phyloP scores from a whole-genome alignment of 2,888 invertebrate genomes.

The Conomelus anceps region DNA sequence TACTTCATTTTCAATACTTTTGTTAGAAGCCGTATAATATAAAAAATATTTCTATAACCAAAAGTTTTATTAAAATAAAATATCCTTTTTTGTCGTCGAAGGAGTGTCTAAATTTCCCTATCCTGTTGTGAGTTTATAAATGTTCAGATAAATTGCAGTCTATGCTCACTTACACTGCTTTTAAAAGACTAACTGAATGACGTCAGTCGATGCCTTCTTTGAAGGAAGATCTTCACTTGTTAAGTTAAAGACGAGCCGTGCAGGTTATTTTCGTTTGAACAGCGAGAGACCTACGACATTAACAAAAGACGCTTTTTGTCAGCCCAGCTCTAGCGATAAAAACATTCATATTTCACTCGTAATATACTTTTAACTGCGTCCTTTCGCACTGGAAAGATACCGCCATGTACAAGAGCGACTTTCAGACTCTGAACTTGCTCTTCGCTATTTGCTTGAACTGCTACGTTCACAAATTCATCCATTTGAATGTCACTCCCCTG shows the following conservation, averaged over 20 bases:
- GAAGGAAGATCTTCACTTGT: background rate
- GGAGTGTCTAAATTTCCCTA: too few species aligned
- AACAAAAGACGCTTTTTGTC: background rate
- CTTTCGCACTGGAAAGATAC: background rate
- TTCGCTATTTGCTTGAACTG: background rate
- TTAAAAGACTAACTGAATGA: background rate
- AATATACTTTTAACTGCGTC: background rate
- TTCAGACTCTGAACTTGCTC: background rate
- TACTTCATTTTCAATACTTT: too few species aligned
- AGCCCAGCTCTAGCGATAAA: background rate
- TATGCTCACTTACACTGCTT: background rate
- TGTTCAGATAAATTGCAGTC: background rate
- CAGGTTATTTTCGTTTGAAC: background rate
- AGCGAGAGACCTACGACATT: background rate
- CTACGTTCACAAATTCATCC: background rate
- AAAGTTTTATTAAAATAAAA: too few species aligned
- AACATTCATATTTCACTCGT: background rate
- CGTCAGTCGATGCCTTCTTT: background rate
- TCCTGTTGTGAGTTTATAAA: background rate
- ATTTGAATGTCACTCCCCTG: background rate
- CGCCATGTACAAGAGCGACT: background rate
- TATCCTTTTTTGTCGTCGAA: too few species aligned
- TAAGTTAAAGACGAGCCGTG: background rate
- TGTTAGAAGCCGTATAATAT: too few species aligned
- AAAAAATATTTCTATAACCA: too few species aligned